Evolutionary conservation across 2,113 vertebrate species (phyloP).

Genomic region (Lathamus discolor): DNA sequence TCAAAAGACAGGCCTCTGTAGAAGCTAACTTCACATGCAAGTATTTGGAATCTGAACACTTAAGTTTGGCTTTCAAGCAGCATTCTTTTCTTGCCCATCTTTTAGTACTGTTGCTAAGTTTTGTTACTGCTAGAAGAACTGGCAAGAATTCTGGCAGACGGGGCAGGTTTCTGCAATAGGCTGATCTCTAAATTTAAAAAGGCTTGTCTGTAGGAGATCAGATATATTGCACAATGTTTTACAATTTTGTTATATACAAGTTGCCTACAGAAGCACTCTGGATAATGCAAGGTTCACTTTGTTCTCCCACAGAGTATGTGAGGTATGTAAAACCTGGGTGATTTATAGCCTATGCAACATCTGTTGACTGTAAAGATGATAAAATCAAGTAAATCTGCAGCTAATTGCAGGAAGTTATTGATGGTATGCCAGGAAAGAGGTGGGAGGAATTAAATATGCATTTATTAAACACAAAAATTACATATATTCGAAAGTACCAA

Average conservation of each 20-base stretch:
- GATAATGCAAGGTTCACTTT: not conserved
- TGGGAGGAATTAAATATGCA: conserved; percentile 41
- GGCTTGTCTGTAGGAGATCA: not conserved
- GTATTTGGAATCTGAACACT: not conserved
- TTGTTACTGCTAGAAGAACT: not conserved
- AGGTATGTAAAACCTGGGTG: not conserved
- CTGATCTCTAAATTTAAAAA: not conserved
- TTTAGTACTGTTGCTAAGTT: not conserved
- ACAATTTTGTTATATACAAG: not conserved
- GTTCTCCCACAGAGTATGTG: not conserved
- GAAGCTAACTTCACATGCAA: not conserved
- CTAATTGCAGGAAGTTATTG: conserved; percentile 44
- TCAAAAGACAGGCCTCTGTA: not conserved
- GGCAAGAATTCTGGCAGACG: not conserved
- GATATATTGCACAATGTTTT: not conserved
- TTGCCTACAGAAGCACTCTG: not conserved
- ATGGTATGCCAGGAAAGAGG: not conserved
- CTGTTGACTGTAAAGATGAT: conserved; percentile 27
- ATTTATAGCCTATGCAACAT: conserved; percentile 2
- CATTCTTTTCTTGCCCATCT: not conserved
- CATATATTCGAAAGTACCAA: not conserved
- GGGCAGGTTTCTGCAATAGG: not conserved
- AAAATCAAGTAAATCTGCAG: conserved; percentile 25
- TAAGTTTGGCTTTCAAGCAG: not conserved
- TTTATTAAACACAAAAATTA: conserved; percentile 29